Base-by-base conservation (phyloP, 2,888 invertebrate species). In the Acanthosepion pharaonis region DNA sequence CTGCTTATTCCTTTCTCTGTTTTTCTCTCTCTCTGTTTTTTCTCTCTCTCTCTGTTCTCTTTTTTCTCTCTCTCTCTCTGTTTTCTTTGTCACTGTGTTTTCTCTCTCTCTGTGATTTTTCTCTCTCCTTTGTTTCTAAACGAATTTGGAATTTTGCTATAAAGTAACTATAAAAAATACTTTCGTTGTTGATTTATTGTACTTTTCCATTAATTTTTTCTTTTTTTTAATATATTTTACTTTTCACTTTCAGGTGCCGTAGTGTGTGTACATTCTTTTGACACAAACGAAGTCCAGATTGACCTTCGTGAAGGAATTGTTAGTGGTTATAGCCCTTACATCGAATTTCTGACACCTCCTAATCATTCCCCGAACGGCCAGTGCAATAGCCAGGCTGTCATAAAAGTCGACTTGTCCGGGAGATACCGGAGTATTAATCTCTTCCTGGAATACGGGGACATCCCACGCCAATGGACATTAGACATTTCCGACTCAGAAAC, bases 401-500 rank as follows among this genome's bases (percentile, higher is more conserved):
- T 97, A 51, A 96, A 96, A 94, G 95, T 97, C 59, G 96, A 97
- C 95, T 96, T 97, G 94, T 96, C 96, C 15, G 97, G 96, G 20
- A 96, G 96, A 28, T 97, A 96, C 95, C 96, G 96, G 95, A 96
- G 96, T 33, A 96, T 95, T 20, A 94, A 95, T 42, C 95, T 97
- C 94, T 94, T 95, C 55, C 95, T 97, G 94, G 96, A 96, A 25
- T 97, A 97, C 95, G 96, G 95, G 9, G 97, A 97, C 94, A 95
- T 96, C 5, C 97, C 97, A 6, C 96, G 96, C 11, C 95, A 97
- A 48, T 97, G 97, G 97, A 97, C 97, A 5, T 95, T 97, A 92
- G 96, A 97, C 95, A 96, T 97, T 33, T 96, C 97, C 0, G 97
- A 97, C 95, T 97, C 97, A 0, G 96, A 96, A 2, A 96, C 96